Evolutionary conservation across 2,797 vertebrate genomes (phyloP).

Genomic region (Propithecus deckenii): DNA sequence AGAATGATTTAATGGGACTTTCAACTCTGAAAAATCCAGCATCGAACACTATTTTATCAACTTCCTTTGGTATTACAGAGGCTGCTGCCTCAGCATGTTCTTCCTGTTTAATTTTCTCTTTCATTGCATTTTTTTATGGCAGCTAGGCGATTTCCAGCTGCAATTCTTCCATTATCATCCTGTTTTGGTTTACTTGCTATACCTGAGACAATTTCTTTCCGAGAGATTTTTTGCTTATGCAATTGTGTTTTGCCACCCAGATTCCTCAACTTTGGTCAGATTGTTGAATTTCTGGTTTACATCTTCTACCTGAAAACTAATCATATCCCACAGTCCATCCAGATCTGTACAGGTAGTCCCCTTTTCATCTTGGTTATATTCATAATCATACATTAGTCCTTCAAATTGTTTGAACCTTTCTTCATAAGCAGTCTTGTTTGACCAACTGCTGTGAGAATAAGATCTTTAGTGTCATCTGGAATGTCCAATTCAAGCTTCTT

Average conservation of each 20-base stretch:
- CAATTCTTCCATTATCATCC: conserved; percentile 80
- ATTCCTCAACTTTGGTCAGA: conserved; percentile 89
- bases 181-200: conserved; percentile 62
- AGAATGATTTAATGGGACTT: conserved; percentile 90
- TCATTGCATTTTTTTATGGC: conserved; percentile 92
- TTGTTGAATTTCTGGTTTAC: conserved; percentile 92
- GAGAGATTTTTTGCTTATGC: conserved; percentile 82
- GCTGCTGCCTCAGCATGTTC: neutral
- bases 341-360: conserved; percentile 87
- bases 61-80: conserved; percentile 18
- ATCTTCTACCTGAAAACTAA: conserved; percentile 93
- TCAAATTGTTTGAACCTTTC: conserved; percentile 95
- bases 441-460: conserved; percentile 91
- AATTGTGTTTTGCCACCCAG: conserved; percentile 88
- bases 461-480: conserved; percentile 93
- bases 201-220: conserved; percentile 76
- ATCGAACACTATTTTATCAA: conserved; percentile 88
- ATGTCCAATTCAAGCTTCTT: conserved; percentile 89
- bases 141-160: conserved; percentile 90
- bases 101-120: conserved; percentile 83
- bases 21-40: conserved; percentile 93
- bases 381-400: conserved; percentile 93
- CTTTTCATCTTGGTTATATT: conserved; percentile 91
- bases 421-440: conserved; percentile 94
- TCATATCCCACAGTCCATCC: conserved; percentile 99